Base-by-base conservation (phyloP, 2,113 vertebrate genomes). In the Triplophysa rosa region DNA sequence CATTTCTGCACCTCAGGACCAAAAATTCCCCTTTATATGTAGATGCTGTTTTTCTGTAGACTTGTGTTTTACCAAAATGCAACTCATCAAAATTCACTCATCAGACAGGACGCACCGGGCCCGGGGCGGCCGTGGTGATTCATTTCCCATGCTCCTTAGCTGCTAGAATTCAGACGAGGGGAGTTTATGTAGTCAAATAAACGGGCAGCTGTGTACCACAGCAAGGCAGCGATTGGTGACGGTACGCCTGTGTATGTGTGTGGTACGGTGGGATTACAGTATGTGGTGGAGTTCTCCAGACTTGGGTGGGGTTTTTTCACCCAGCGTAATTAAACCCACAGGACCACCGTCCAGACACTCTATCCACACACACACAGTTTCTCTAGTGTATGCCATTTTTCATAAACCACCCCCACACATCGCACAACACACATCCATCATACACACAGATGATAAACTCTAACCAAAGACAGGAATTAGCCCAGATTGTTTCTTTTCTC, bases 401-500 rank as follows among this genome's bases (percentile, higher is more conserved):
- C 13, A 62, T 68, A 40, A 79, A 59, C 33, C 33, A 14, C 63
- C 61, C 54, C 58, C 62, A 76, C 78, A 69, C 47, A 49, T 56
- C 16, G 40, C 40, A 76, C n/a, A 64, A 42, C 56, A 72, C 82
- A 65, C 37, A 74, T 59, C 59, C 59, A 70, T 70, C 68, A 77
- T 47, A 65, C 52, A 47, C 67, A 78, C 45, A 24, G 54, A 16
- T 72, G 37, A 72, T 73, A 17, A 21, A 45, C 4, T 79, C 70
- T 78, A 85, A 80, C 82, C 79, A 81, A 82, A 85, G 77, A 74
- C 70, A 79, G 77, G 19, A 59, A 75, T 73, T 78, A 76, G 67
- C 79, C 83, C 66, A 82, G 80, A 85, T 77, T 82, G 85, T 79
- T 82, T 82, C 81, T 71, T 86, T 88, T 86, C 83, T 73, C 68